phyloP scores from a whole-genome alignment of 1,140 invertebrate genomes.

The Macrosteles quadrilineatus region DNA sequence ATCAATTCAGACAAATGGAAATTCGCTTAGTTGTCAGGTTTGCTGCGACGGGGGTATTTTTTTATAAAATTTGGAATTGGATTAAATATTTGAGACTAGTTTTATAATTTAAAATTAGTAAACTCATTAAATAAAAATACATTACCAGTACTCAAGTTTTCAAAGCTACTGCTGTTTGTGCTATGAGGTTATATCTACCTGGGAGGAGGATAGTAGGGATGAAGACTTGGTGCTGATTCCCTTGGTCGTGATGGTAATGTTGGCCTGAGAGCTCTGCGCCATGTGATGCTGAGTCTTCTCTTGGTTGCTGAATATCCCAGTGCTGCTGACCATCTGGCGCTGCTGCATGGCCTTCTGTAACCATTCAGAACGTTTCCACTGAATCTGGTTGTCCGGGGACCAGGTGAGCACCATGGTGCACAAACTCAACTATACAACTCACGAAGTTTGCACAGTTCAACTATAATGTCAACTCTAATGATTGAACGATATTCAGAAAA shows the following conservation, averaged over 20 bases:
- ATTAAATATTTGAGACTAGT: no score
- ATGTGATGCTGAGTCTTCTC: conserved; percentile 63
- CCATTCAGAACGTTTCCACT: conserved; percentile 26
- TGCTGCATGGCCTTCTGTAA: conserved; percentile 75
- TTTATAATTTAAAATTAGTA: no score
- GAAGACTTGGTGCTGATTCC: conserved; percentile 68
- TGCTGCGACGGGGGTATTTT: no score
- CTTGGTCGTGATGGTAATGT: conserved; percentile 73
- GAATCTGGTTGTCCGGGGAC: background rate
- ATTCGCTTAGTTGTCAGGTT: no score
- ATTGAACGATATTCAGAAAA: no score
- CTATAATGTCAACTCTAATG: no score
- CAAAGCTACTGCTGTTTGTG: no score
- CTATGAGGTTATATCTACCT: conserved; percentile 9
- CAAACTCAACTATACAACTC: background rate
- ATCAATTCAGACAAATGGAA: no score
- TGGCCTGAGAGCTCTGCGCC: conserved; percentile 70
- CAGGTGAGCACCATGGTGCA: conserved; percentile 8
- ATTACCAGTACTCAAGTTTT: no score
- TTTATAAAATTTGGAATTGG: no score
- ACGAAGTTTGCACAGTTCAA: background rate
- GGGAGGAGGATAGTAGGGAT: conserved; percentile 35
- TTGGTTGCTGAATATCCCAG: conserved; percentile 77
- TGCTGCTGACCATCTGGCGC: conserved; percentile 75
- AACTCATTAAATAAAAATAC: no score